phyloP scores from a whole-genome alignment of 2,797 vertebrate genomes.

The Pantherophis alleghaniensis region DNA sequence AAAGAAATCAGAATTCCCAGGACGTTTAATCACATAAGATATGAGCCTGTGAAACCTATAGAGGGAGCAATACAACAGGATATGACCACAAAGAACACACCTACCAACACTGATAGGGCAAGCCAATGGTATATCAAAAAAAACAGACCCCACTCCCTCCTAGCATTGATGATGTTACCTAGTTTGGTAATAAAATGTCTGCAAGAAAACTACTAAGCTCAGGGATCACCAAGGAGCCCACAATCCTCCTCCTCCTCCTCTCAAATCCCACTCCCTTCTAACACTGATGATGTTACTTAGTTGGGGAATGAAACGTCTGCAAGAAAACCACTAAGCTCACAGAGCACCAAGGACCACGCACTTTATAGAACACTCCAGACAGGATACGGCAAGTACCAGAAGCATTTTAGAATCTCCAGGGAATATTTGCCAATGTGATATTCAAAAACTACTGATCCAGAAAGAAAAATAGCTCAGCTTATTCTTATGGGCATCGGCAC shows the following conservation, averaged over 20 bases:
- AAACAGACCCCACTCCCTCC: not conserved
- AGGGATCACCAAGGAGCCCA: no score
- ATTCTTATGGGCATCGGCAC: not conserved
- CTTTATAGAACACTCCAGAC: not conserved
- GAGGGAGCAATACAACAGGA: no score
- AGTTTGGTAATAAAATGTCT: not conserved
- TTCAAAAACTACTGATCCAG: not conserved
- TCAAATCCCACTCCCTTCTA: not conserved
- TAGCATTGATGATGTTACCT: not conserved
- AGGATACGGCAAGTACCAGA: not conserved
- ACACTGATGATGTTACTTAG: not conserved
- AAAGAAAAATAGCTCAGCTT: not conserved
- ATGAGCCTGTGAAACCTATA: no score
- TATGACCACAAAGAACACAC: no score
- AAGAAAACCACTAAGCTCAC: no score
- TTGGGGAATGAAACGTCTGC: not conserved
- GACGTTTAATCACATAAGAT: no score
- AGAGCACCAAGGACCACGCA: not conserved
- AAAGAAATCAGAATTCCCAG: no score
- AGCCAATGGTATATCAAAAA: no score
- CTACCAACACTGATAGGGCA: no score
- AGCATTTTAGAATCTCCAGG: not conserved
- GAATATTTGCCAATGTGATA: not conserved
- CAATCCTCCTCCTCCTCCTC: not conserved
- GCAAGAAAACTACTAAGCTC: not conserved